Evolutionary conservation across 2,113 vertebrate species (phyloP).

Genomic region (Aspiorhynchus laticeps): DNA sequence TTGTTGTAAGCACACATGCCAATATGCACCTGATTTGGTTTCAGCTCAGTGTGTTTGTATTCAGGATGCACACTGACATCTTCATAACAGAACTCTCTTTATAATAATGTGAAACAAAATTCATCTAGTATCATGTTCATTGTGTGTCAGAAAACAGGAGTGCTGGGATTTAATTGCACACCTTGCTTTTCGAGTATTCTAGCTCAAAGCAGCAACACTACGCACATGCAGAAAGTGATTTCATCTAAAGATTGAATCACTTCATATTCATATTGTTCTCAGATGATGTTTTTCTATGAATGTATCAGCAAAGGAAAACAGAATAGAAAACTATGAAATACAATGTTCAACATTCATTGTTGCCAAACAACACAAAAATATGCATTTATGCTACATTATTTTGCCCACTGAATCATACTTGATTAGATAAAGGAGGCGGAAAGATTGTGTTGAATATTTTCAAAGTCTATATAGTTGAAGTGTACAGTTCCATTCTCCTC

Average conservation of each 20-base stretch:
- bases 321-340: neutral
- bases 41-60: neutral
- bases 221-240: neutral
- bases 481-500: conserved; percentile 4
- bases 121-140: neutral
- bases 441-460: conserved; percentile 48
- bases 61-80: conserved; percentile 13
- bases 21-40: conserved; percentile 31
- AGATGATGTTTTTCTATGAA: conserved; percentile 25
- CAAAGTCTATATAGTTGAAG: conserved; percentile 64
- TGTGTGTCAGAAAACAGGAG: neutral
- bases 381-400: conserved; percentile 14
- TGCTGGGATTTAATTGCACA: neutral
- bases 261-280: conserved; percentile 34
- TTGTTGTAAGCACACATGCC: conserved; percentile 18
- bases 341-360: conserved; percentile 14
- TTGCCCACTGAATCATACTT: neutral
- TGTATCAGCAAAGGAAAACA: conserved; percentile 26
- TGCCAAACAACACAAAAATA: neutral
- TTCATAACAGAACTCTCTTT: conserved; percentile 28
- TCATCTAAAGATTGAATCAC: neutral
- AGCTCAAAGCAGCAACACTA: neutral
- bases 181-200: neutral
- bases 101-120: conserved; percentile 6
- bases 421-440: neutral